Base-by-base conservation (phyloP, 2,888 invertebrate genomes). In the Campoplex capitator region DNA sequence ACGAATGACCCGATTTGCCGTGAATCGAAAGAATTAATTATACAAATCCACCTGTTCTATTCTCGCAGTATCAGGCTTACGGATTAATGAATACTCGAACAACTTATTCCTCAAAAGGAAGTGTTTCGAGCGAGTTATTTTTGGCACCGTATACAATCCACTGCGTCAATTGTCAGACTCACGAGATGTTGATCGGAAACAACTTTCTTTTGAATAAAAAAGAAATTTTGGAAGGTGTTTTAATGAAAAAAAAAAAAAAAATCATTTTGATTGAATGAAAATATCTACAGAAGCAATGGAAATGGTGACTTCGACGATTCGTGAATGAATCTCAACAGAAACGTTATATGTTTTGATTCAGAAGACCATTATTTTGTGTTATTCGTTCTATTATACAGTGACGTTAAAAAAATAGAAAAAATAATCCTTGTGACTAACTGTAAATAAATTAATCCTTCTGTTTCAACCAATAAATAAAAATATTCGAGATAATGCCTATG, bases 1-100 rank as follows among this genome's bases (percentile, higher is more conserved):
- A 85, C 82, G 77, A 82, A 73, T 82, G 82, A 77, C 85, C 85
- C 48, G 68, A 77, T 78, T 85, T 82, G 13, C 42, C 48, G 65
- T 18, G 42, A 58, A 82, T 74, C 77, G 54, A 42, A 65, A 35
- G 85, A 82, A 62, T 85, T 78, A 85, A 74, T 85, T 77, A 81
- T 65, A 42, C 54, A 35, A 70, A 76, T 67, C 73, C 65, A 54
- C 45, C 79, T 35, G 38, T 70, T 48, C 48, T 16, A 28, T 56
- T 62, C 67, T 58, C n/a, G n/a, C n/a, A 28, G 38, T 16, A 38
- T 78, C 56, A 65, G 71, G 35, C 65, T 48, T n/a, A 42, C 48
- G 38, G 48, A n/a, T 62, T 68, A 84, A 84, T 84, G 71, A 71
- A 80, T 76, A 76, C 68, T 81, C 58, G n/a, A 76, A 42, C 45